Conservation (phyloP, 2,797 vertebrate genomes). For the Peromyscus attwateri region DNA sequence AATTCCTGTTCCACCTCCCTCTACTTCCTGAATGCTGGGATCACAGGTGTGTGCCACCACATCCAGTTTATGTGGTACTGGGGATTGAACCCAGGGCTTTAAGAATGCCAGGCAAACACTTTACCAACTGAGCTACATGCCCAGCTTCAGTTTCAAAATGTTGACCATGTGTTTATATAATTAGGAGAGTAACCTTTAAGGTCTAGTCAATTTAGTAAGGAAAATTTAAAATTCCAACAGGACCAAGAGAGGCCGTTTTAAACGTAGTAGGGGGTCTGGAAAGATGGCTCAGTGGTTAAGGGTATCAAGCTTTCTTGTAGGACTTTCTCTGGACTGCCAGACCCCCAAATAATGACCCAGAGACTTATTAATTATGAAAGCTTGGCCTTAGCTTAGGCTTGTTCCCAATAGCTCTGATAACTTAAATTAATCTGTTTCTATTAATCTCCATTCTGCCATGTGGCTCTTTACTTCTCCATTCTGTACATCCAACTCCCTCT, state of each 20-base stretch:
- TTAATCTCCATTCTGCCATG: neutral
- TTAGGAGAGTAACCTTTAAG: conserved; percentile 44
- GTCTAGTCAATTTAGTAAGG: neutral
- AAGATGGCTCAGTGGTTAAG: neutral
- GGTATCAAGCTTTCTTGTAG: neutral
- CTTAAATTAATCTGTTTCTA: neutral
- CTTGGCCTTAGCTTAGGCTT: neutral
- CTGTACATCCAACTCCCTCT: neutral
- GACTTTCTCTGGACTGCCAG: neutral
- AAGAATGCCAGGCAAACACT: neutral
- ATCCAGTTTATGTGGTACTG: neutral
- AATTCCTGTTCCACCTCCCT: neutral
- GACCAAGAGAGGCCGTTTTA: neutral
- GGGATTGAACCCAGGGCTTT: neutral
- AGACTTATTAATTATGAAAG: neutral
- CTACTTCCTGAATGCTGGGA: neutral
- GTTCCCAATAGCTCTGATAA: neutral
- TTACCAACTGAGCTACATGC: neutral
- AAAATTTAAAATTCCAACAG: neutral
- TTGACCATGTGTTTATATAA: neutral
- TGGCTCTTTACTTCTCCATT: neutral
- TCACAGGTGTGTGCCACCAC: neutral
- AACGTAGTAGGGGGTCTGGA: neutral
- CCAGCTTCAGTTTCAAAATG: neutral
- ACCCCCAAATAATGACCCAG: neutral